These are phyloP conservation scores for Sesamia inferens DNA, from an alignment of 2,888 invertebrate species.

Conservation along the genomic window DNA sequence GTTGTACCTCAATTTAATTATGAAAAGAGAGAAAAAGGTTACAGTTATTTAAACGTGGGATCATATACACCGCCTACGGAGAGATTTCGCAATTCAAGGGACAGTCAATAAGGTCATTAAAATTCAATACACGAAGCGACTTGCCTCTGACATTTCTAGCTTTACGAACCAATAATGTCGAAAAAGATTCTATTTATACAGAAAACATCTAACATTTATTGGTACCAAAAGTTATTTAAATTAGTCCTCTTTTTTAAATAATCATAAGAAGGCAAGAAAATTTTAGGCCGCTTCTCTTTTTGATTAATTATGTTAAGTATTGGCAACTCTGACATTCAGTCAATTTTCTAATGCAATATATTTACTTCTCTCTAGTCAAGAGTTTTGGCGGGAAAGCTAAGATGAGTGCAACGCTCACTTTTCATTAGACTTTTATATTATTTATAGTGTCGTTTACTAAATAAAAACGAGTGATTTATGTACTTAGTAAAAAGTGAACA, in stretches of 20 bases:
- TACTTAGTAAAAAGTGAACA: too few relatives aligned
- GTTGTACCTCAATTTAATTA: conserved; percentile 12
- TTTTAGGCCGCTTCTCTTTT: not conserved
- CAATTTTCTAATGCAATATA: conserved; percentile 15
- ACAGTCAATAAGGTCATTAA: conserved; percentile 30
- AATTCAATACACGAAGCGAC: conserved; percentile 39
- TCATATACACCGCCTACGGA: not conserved
- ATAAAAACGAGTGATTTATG: too few relatives aligned
- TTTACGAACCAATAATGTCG: conserved; percentile 21
- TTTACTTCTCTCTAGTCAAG: not conserved
- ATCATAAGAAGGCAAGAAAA: conserved; percentile 17
- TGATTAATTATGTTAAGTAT: conserved; percentile 2
- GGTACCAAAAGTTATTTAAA: conserved; percentile 22
- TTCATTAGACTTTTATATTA: too few relatives aligned
- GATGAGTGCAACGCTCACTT: too few relatives aligned
- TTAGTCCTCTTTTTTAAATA: conserved; percentile 24
- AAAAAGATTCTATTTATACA: conserved; percentile 34
- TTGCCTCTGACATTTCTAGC: conserved; percentile 41
- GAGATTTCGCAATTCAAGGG: conserved; percentile 22
- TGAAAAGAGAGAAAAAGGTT: conserved; percentile 20
- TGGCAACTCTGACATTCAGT: not conserved
- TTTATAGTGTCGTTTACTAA: too few relatives aligned
- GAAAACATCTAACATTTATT: conserved; percentile 3
- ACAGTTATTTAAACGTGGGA: conserved; percentile 3
- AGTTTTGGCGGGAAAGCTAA: too few relatives aligned